A percentile compares a stretch with the other conserved stretches of the same genome.
These are phyloP conservation scores for Aleiodes sp. DNA, from an alignment of 1,140 invertebrate genomes.

Conservation along the genomic window DNA sequence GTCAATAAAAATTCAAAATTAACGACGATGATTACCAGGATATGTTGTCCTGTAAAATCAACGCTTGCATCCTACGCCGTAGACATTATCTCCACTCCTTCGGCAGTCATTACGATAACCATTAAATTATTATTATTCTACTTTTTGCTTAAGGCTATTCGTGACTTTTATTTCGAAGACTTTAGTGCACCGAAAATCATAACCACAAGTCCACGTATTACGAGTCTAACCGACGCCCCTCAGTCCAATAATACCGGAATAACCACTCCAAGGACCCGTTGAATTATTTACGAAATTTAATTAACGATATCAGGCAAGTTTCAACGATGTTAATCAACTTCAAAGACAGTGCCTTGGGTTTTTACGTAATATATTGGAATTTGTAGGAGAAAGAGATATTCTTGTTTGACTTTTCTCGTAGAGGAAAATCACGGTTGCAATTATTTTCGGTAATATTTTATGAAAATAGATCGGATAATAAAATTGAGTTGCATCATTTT, in stretches of 20 bases:
- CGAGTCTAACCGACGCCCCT: not conserved
- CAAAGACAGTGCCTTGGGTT: no score
- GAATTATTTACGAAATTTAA: not conserved
- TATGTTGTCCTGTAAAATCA: slow-evolving; percentile 28
- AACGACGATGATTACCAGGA: slow-evolving; percentile 24
- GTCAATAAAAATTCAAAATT: slow-evolving; percentile 9
- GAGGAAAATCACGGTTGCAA: no score
- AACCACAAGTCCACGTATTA: slow-evolving; percentile 7
- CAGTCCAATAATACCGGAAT: not conserved
- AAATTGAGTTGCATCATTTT: no score
- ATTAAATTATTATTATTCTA: slow-evolving; percentile 44
- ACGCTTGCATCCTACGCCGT: slow-evolving; percentile 14
- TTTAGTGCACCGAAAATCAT: slow-evolving; percentile 33
- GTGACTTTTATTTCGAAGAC: slow-evolving; percentile 46
- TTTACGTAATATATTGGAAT: no score
- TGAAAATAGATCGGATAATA: no score
- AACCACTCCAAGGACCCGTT: not conserved
- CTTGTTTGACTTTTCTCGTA: no score
- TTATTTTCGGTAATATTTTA: no score
- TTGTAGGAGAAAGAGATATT: no score
- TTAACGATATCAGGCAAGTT: no score
- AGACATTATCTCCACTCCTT: slow-evolving; percentile 19
- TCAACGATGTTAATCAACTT: no score
- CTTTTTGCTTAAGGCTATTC: slow-evolving; percentile 43
- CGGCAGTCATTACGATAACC: slow-evolving; percentile 34